A percentile compares a stretch with the other conserved stretches of the same genome.
Conservation (phyloP, 2,888 invertebrate species). For the Romanomermis culicivorax region DNA sequence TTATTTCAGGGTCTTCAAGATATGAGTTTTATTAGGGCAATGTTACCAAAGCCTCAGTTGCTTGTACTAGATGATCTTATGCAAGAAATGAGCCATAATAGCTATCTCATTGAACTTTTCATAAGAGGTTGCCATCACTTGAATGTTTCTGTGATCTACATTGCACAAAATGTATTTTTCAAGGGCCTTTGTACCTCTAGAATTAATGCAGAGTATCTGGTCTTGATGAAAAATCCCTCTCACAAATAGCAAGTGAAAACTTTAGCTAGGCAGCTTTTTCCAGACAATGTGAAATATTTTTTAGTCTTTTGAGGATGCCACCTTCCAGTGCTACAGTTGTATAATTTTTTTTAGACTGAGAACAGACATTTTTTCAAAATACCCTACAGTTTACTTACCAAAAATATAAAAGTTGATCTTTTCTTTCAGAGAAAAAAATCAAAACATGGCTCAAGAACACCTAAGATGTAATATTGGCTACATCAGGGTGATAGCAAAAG, state of each 20-base stretch:
- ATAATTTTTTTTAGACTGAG: background rate
- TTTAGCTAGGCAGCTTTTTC: conserved; percentile 1
- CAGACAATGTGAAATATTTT: background rate
- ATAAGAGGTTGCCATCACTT: conserved; percentile 1
- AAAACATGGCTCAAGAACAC: no score
- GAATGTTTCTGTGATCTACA: background rate
- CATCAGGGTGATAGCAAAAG: no score
- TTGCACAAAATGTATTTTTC: background rate
- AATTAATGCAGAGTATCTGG: background rate
- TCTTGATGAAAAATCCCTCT: conserved; percentile 1
- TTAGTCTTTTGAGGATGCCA: background rate
- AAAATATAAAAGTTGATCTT: no score
- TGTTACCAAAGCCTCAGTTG: background rate
- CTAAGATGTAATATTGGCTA: no score
- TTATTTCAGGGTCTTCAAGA: background rate
- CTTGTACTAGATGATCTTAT: conserved; percentile 1
- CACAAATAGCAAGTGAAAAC: background rate
- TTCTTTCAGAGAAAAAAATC: no score
- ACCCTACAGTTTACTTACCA: no score
- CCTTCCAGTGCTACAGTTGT: background rate
- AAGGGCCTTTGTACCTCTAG: no score
- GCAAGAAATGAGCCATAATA: background rate
- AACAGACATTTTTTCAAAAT: no score
- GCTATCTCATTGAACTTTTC: background rate
- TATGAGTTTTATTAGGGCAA: background rate